Evolutionary conservation across 2,797 vertebrate species (phyloP).

Genomic region (Neostethus bicornis): DNA sequence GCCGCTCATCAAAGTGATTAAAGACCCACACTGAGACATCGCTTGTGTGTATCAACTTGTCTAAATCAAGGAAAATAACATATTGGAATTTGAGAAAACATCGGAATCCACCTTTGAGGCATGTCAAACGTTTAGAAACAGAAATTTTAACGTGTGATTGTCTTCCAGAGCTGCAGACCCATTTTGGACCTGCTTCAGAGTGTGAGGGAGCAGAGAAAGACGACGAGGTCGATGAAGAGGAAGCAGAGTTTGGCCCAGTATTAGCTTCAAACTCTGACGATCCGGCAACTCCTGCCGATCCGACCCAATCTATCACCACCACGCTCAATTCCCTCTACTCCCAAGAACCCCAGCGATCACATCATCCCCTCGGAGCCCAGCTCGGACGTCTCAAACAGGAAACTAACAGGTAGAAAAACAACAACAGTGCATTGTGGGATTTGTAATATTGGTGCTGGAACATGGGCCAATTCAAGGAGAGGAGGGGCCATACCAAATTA

Average conservation of each 20-base stretch:
- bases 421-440: too few species aligned
- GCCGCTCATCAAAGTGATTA: too few species aligned
- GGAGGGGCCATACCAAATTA: too few species aligned
- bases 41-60: too few species aligned
- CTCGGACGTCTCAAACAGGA: constrained; percentile 85
- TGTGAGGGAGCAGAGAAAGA: constrained; percentile 87
- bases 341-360: constrained; percentile 76
- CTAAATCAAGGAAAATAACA: too few species aligned
- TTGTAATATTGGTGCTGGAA: too few species aligned
- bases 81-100: too few species aligned
- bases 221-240: constrained; percentile 82
- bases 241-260: constrained; percentile 68
- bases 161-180: constrained; percentile 85
- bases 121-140: too few species aligned
- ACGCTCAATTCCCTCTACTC: constrained; percentile 67
- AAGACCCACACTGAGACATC: too few species aligned
- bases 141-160: too few species aligned
- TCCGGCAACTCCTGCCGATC: constrained; percentile 25
- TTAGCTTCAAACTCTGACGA: constrained; percentile 69
- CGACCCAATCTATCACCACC: constrained; percentile 44
- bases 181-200: constrained; percentile 88
- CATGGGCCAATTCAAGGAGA: too few species aligned
- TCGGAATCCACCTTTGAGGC: too few species aligned
- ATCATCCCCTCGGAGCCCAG: constrained; percentile 80
- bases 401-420: constrained; percentile 81